A percentile compares a stretch with the other conserved stretches of the same genome.
phyloP scores from a whole-genome alignment of 2,797 vertebrate genomes.

The Rhabdophis nuchalis region DNA sequence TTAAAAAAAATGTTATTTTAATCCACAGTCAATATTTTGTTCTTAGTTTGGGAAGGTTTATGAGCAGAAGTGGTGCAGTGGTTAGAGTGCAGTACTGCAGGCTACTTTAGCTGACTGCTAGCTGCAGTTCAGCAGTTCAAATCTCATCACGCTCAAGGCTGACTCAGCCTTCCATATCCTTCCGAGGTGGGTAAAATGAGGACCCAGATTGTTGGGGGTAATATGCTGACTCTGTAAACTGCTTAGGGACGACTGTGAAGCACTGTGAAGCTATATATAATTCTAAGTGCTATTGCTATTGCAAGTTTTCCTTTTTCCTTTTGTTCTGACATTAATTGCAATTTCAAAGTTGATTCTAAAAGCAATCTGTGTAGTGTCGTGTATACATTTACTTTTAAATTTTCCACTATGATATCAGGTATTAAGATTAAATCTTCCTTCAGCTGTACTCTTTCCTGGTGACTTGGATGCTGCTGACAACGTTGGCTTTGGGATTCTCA shows the following conservation, averaged over 20 bases:
- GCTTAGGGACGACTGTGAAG: too few species aligned
- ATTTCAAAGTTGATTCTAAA: neutral
- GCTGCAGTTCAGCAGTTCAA: too few species aligned
- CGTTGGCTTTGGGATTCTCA: neutral
- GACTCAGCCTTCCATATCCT: too few species aligned
- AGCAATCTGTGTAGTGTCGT: neutral
- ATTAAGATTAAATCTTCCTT: neutral
- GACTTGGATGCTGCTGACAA: neutral
- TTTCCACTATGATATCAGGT: neutral
- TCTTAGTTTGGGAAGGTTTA: neutral
- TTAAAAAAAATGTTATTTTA: neutral
- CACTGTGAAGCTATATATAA: too few species aligned
- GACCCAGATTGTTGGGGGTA: too few species aligned
- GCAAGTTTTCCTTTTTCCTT: neutral
- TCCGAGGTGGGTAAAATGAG: too few species aligned
- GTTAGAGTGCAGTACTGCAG: too few species aligned
- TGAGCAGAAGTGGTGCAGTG: too few species aligned
- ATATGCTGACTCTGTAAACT: too few species aligned
- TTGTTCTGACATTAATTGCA: neutral
- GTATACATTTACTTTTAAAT: neutral
- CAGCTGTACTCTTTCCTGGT: neutral
- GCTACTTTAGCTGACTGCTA: too few species aligned
- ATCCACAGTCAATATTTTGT: neutral
- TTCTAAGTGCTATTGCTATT: too few species aligned
- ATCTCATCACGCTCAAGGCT: too few species aligned